phyloP scores from a whole-genome alignment of 2,888 invertebrate species.

The Petrophora chlorosata region DNA sequence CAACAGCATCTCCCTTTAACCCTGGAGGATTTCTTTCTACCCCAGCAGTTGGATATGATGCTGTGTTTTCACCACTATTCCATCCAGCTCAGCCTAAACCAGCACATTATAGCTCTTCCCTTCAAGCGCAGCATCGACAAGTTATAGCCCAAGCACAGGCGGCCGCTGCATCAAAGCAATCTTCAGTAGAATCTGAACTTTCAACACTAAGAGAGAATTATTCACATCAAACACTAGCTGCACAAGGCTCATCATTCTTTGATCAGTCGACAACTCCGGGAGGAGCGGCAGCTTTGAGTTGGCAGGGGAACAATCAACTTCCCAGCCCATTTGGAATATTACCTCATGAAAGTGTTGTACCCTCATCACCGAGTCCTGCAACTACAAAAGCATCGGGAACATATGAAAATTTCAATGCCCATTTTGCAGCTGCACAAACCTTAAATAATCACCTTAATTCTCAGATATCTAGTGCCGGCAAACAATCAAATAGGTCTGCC shows the following conservation, averaged over 20 bases:
- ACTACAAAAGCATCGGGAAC: constrained; percentile 83
- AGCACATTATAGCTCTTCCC: constrained; percentile 87
- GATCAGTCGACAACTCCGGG: constrained; percentile 85
- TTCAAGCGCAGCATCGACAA: constrained; percentile 88
- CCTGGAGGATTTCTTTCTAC: constrained; percentile 90
- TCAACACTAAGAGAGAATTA: constrained; percentile 85
- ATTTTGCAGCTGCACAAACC: constrained; percentile 87
- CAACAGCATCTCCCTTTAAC: constrained; percentile 86
- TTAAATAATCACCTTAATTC: constrained; percentile 86
- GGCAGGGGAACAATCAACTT: constrained; percentile 89
- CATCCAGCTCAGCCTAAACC: constrained; percentile 91
- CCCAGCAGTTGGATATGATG: constrained; percentile 90
- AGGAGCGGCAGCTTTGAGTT: constrained; percentile 82
- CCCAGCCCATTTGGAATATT: constrained; percentile 90
- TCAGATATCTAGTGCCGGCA: constrained; percentile 83
- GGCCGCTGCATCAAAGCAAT: constrained; percentile 82
- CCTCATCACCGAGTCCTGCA: constrained; percentile 85
- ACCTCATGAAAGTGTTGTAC: constrained; percentile 90
- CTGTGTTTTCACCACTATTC: constrained; percentile 92
- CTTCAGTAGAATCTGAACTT: constrained; percentile 83
- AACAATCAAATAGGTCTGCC: constrained; percentile 83
- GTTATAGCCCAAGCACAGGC: constrained; percentile 83
- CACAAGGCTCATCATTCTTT: constrained; percentile 86
- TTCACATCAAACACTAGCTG: constrained; percentile 82
- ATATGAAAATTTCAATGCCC: constrained; percentile 89